Conservation (phyloP, 2,797 vertebrate genomes). For the Chaunax sp. region DNA sequence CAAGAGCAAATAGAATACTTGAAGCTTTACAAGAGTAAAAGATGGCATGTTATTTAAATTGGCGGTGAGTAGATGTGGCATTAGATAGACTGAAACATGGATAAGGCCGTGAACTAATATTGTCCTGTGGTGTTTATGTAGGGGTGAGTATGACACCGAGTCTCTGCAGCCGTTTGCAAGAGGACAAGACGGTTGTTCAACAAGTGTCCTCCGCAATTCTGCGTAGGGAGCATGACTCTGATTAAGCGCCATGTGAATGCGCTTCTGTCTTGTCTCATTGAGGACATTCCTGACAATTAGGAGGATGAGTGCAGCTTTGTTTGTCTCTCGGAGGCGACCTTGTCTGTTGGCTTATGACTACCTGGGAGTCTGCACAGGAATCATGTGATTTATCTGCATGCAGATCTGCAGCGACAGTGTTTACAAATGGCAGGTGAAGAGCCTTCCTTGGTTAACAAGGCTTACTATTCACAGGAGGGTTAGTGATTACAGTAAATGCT, state of each 20-base stretch:
- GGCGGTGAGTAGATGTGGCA: constrained; percentile 31
- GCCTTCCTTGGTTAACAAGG: constrained; percentile 3
- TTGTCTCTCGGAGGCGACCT: constrained; percentile 70
- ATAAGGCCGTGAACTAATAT: constrained; percentile 58
- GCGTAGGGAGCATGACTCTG: constrained; percentile 80
- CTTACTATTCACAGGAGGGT: constrained; percentile 15
- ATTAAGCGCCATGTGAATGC: constrained; percentile 84
- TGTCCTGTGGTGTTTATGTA: constrained; percentile 42
- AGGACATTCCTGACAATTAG: constrained; percentile 84
- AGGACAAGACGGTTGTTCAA: constrained; percentile 81
- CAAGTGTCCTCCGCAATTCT: constrained; percentile 79
- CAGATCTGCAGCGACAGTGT: constrained; percentile 17
- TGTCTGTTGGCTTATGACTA: constrained; percentile 72
- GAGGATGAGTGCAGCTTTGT: constrained; percentile 80
- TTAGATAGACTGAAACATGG: constrained; percentile 39
- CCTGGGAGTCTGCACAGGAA: constrained; percentile 62
- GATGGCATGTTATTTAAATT: constrained; percentile 37
- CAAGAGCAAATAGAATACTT: constrained; percentile 33
- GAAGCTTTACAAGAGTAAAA: constrained; percentile 32
- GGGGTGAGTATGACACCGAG: constrained; percentile 50
- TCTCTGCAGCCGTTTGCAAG: constrained; percentile 59
- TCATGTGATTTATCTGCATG: constrained; percentile 51
- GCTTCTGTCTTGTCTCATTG: constrained; percentile 79
- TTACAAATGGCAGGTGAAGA: constrained; percentile 47
- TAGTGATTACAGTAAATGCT: constrained; percentile 1